Conservation (phyloP, 2,113 vertebrate genomes). For the Pseudorhombus dupliciocellatus region DNA sequence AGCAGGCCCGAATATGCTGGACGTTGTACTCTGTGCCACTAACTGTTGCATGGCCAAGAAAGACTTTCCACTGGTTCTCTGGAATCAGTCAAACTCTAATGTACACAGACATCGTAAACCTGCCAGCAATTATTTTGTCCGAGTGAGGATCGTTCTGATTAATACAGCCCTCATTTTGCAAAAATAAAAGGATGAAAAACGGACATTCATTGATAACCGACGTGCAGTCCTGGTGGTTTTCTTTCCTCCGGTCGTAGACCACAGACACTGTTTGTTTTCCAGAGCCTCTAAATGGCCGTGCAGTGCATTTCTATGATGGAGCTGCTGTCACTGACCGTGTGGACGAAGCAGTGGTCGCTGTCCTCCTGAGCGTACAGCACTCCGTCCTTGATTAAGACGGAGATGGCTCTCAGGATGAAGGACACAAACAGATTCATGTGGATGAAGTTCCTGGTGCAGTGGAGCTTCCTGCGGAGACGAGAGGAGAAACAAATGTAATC, state of each 20-base stretch:
- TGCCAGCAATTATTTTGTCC: conserved; percentile 8
- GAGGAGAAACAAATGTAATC: background rate
- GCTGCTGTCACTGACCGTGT: conserved; percentile 81
- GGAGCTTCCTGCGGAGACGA: conserved; percentile 87
- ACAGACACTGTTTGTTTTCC: background rate
- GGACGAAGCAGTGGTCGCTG: conserved; percentile 90
- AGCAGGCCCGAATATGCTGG: conserved; percentile 1
- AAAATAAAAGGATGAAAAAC: too few relatives aligned
- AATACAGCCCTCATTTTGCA: conserved; percentile 17
- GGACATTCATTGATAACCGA: conserved; percentile 8
- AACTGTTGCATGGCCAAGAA: background rate
- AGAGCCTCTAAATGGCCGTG: background rate
- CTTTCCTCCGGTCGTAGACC: background rate
- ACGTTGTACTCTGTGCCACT: conserved; percentile 6
- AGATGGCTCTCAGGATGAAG: conserved; percentile 96
- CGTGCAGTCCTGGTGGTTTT: background rate
- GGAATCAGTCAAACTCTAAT: conserved; percentile 21
- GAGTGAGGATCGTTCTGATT: conserved; percentile 12
- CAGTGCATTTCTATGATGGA: background rate
- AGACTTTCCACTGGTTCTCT: conserved; percentile 2
- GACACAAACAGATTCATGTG: conserved; percentile 99
- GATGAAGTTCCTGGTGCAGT: conserved; percentile 98
- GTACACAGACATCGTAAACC: conserved; percentile 20
- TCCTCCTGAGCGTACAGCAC: conserved; percentile 93
- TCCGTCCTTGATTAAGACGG: conserved; percentile 97